A percentile compares a stretch with the other conserved stretches of the same genome.
phyloP scores from a whole-genome alignment of 1,140 invertebrate species.

The Drosophila lacertosa region DNA sequence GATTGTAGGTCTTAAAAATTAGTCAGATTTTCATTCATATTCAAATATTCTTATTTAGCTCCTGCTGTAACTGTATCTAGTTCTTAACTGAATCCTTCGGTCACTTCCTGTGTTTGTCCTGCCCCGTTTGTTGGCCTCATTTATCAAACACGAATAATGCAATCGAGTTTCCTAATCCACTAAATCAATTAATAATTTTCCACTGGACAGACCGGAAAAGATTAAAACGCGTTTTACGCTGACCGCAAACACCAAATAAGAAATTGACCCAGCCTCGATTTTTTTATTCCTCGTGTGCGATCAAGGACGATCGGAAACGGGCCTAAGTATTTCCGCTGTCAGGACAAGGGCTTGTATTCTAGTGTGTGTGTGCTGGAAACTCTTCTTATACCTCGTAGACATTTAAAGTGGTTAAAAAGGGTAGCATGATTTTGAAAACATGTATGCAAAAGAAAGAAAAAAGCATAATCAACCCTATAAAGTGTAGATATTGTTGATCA shows the following conservation, averaged over 20 bases:
- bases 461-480: too few species aligned
- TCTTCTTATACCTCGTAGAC: too few species aligned
- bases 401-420: too few species aligned
- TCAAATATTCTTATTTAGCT: too few species aligned
- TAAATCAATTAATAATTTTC: conserved; percentile 60
- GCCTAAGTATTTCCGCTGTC: conserved; percentile 54
- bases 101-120: conserved; percentile 13
- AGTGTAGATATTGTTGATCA: too few species aligned
- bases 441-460: too few species aligned
- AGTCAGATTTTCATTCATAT: too few species aligned
- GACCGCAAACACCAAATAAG: conserved; percentile 44
- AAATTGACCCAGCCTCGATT: too few species aligned
- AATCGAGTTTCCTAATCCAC: conserved; percentile 22
- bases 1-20: too few species aligned
- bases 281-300: neutral
- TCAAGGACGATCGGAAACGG: conserved; percentile 46
- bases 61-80: conserved; percentile 1
- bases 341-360: conserved; percentile 20
- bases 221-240: conserved; percentile 42
- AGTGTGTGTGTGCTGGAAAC: conserved; percentile 10
- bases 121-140: conserved; percentile 7
- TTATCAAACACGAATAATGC: conserved; percentile 20
- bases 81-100: too few species aligned
- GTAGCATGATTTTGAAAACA: too few species aligned
- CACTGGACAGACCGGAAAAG: conserved; percentile 57